A percentile compares a stretch with the other conserved stretches of the same genome.
These are phyloP conservation scores for Diaperis boleti DNA, from an alignment of 2,888 invertebrate genomes.

Conservation along the genomic window DNA sequence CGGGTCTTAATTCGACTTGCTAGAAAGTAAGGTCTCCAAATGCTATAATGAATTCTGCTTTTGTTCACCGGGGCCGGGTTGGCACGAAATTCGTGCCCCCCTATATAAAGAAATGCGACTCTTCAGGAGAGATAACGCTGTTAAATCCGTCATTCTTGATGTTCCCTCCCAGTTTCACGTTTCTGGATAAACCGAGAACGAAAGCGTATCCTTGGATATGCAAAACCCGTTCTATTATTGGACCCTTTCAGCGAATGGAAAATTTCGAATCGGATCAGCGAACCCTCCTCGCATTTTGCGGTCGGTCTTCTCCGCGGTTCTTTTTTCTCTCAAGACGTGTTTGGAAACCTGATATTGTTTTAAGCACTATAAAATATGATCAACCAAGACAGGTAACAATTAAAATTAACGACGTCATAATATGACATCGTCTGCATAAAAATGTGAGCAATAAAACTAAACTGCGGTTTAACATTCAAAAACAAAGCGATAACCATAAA, in stretches of 20 bases:
- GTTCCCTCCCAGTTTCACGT: no score
- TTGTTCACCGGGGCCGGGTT: no score
- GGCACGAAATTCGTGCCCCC: no score
- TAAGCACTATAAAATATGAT: background rate
- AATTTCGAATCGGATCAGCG: background rate
- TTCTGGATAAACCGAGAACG: no score
- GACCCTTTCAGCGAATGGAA: background rate
- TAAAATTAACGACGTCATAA: conserved; percentile 31
- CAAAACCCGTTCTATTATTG: background rate
- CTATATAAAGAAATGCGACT: no score
- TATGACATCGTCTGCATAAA: conserved; percentile 15
- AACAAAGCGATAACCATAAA: conserved; percentile 38
- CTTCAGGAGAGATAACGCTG: no score
- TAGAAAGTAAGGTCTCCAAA: no score
- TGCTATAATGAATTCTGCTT: no score
- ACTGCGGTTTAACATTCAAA: conserved; percentile 34
- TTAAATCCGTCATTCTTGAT: no score
- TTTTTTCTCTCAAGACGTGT: conserved; percentile 3
- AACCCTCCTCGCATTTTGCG: conserved; percentile 1
- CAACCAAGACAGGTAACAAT: conserved; percentile 16
- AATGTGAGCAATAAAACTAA: conserved; percentile 24
- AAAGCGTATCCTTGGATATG: no score
- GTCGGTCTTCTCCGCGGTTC: conserved; percentile 1
- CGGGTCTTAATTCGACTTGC: no score
- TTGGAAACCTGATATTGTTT: conserved; percentile 12